These are phyloP conservation scores for Sialia sialis DNA, from an alignment of 2,113 vertebrate genomes.

Conservation along the genomic window DNA sequence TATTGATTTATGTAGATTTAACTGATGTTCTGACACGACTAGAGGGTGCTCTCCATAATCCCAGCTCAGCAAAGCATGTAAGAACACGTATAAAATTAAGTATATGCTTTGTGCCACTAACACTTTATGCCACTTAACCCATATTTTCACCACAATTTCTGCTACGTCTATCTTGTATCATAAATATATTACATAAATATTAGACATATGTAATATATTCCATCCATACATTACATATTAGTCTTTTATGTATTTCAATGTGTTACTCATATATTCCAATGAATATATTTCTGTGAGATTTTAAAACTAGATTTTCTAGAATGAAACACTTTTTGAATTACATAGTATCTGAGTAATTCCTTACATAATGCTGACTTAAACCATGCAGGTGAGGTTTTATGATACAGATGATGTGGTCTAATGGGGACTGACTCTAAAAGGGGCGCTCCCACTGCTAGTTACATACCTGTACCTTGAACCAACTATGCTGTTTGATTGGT, in stretches of 20 bases:
- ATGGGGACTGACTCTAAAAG: background rate
- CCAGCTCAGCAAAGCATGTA: constrained; percentile 34
- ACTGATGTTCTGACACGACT: constrained; percentile 29
- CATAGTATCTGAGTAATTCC: background rate
- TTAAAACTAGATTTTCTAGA: background rate
- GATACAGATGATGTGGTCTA: background rate
- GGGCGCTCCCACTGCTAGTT: background rate
- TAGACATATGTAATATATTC: background rate
- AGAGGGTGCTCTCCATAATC: constrained; percentile 14
- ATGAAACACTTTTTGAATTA: background rate
- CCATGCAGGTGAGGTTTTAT: background rate
- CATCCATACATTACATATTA: background rate
- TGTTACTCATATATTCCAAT: background rate
- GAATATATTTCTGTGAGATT: background rate
- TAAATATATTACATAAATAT: background rate
- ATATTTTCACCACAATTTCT: background rate
- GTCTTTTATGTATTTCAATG: background rate
- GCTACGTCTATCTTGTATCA: background rate
- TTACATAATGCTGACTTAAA: background rate
- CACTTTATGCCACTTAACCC: background rate
- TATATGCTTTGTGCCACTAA: background rate
- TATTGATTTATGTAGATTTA: constrained; percentile 56
- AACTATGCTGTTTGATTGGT: background rate
- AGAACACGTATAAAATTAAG: constrained; percentile 3
- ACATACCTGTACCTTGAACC: background rate